A percentile compares a stretch with the other conserved stretches of the same genome.
Evolutionary conservation across 2,888 invertebrate genomes (phyloP).

Genomic region (Baronia brevicornis): DNA sequence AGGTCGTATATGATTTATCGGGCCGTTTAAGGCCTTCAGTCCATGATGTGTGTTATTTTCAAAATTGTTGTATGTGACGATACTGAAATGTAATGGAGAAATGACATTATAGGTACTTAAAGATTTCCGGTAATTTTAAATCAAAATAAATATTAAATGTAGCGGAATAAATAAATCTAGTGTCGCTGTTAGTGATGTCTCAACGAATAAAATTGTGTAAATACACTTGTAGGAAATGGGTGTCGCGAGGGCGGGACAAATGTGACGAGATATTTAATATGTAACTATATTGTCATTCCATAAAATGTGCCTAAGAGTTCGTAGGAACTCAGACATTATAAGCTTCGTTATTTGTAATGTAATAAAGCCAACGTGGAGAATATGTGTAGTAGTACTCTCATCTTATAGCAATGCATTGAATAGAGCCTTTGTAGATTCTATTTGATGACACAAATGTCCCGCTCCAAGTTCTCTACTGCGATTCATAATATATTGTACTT

Average conservation of each 20-base stretch:
- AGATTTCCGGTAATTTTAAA: no score
- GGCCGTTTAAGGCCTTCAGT: conserved; percentile 10
- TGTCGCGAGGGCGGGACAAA: conserved; percentile 46
- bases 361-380: conserved; percentile 8
- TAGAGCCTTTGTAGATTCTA: conserved; percentile 26
- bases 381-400: conserved; percentile 5
- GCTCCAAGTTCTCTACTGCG: conserved; percentile 31
- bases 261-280: conserved; percentile 29
- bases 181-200: conserved; percentile 17
- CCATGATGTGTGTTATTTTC: conserved; percentile 14
- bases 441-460: conserved; percentile 50
- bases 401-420: conserved; percentile 22
- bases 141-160: no score
- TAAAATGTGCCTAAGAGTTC: conserved; percentile 65
- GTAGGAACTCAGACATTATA: conserved; percentile 43
- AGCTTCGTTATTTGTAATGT: conserved; percentile 35
- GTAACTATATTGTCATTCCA: conserved; percentile 39
- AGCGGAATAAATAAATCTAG: no score
- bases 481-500: no score
- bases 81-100: background rate
- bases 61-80: conserved; percentile 15
- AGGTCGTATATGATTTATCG: conserved; percentile 9
- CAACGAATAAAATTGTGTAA: conserved; percentile 32
- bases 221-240: conserved; percentile 35
- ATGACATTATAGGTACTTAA: no score